These are phyloP conservation scores for Poecilia latipinna DNA, from an alignment of 2,113 vertebrate species.

Conservation along the genomic window DNA sequence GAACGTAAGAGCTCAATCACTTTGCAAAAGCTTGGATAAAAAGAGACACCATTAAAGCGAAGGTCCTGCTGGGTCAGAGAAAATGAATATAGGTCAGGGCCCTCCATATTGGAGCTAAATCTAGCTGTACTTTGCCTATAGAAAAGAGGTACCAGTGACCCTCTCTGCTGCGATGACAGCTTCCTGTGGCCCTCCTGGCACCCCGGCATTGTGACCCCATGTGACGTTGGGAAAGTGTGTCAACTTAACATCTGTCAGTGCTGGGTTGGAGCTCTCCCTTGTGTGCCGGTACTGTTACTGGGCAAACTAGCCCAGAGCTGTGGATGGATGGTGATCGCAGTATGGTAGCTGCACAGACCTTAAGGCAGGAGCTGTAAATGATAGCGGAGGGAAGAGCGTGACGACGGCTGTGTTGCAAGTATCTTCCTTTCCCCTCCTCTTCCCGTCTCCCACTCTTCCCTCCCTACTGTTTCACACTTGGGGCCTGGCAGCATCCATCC, in stretches of 20 bases:
- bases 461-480: constrained; percentile 68
- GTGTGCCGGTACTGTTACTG: constrained; percentile 62
- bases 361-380: constrained; percentile 54
- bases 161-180: constrained; percentile 42
- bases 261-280: constrained; percentile 49
- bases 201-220: constrained; percentile 69
- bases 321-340: constrained; percentile 60
- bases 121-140: constrained; percentile 12
- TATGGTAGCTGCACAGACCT: constrained; percentile 44
- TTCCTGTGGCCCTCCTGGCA: constrained; percentile 51
- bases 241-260: constrained; percentile 74
- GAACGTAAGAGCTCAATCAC: constrained; percentile 9
- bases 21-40: constrained; percentile 1
- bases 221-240: constrained; percentile 71
- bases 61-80: background rate
- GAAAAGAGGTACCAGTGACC: constrained; percentile 19
- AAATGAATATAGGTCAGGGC: constrained; percentile 28
- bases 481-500: constrained; percentile 77
- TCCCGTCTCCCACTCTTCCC: constrained; percentile 52
- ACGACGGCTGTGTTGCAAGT: constrained; percentile 42
- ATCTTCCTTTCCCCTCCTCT: constrained; percentile 14
- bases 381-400: constrained; percentile 50
- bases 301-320: constrained; percentile 62
- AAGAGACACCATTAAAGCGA: constrained; percentile 10
- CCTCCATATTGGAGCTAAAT: constrained; percentile 27